Evolutionary conservation across 2,888 invertebrate species (phyloP).

Genomic region (Drosophila peninsularis): DNA sequence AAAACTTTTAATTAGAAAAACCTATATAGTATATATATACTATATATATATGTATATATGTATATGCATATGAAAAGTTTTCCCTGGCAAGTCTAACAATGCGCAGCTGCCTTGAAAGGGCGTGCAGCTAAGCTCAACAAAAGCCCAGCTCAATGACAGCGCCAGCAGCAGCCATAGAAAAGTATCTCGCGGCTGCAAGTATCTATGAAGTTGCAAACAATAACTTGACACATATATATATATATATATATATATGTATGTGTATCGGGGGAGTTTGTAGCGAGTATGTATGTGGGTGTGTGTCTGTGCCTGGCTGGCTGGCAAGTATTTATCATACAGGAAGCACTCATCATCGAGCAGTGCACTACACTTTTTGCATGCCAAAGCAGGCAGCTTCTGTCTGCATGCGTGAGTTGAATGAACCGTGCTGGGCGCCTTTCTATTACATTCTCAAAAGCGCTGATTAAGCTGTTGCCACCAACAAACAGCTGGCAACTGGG

Average conservation of each 20-base stretch:
- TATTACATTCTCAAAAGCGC: slow-evolving; percentile 29
- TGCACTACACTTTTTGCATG: slow-evolving; percentile 53
- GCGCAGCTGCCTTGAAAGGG: slow-evolving; percentile 38
- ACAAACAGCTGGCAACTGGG: slow-evolving; percentile 48
- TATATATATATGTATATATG: neutral
- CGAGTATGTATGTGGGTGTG: neutral
- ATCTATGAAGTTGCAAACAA: slow-evolving; percentile 68
- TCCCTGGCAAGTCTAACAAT: slow-evolving; percentile 38
- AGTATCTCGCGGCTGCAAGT: slow-evolving; percentile 48
- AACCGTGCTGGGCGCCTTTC: slow-evolving; percentile 32
- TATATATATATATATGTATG: neutral
- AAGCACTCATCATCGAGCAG: slow-evolving; percentile 56
- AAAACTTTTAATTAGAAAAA: slow-evolving; percentile 71
- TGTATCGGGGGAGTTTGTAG: neutral
- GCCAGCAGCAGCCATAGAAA: slow-evolving; percentile 53
- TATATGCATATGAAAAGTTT: slow-evolving; percentile 28
- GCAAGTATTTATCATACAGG: slow-evolving; percentile 56
- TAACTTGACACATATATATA: slow-evolving; percentile 67
- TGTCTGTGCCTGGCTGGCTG: neutral
- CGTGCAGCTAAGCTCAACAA: slow-evolving; percentile 46
- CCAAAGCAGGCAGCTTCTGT: slow-evolving; percentile 51
- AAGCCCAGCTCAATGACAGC: slow-evolving; percentile 56
- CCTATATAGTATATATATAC: slow-evolving; percentile 11
- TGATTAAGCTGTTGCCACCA: slow-evolving; percentile 60
- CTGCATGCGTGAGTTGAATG: slow-evolving; percentile 46